Evolutionary conservation across 2,797 vertebrate species (phyloP), one percentile per base, ranked within the genome.

Genomic region (Eutrigla gurnardus): DNA sequence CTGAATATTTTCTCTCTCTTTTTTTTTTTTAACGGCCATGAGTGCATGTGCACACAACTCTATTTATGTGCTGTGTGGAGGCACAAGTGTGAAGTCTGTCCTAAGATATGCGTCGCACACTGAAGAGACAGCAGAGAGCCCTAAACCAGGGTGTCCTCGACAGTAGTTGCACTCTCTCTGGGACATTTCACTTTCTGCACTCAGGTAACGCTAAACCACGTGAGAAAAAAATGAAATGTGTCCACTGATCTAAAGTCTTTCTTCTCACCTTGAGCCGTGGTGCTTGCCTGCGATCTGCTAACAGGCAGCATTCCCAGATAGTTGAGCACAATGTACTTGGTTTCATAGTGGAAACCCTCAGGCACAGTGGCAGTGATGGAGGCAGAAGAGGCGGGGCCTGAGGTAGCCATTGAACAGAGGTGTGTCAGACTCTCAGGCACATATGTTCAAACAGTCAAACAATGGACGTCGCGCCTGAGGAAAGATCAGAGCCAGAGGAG

Each of bases 281-380:
- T 43, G 57, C 32, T 57, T 0, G 74, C 57, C 5, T 78, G 92
- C 39, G 92, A 91, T 63, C 93, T 94, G 53, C 92, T 77, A 58
- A 91, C 92, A 12, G 95, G 92, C 46, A 96, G 88, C 66, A 96
- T 92, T 78, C 96, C 95, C 93, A 99, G 89, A 91, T 97, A 98
- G 93, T 93, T 96, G 88, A 99, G 97, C 86, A 99, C 94, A 40
- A 98, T 94, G 12, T 96, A 97, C 81, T 96, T 96, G 81, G 97
- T 98, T 94, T 99, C 97, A 85, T 96, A 98, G 90, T 96, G 96
- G 89, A 99, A 98, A 89, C 95, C 96, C 88, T 94, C 94, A 95
- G 97, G 96, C 95, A 98, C 96, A 35, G 93, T 65, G 91, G 94
- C 68, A 53, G 93, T 60, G 76, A 90, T 91, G 46, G 87, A 89